Conservation (phyloP, 2,113 vertebrate species). For the Stegostoma tigrinum region DNA sequence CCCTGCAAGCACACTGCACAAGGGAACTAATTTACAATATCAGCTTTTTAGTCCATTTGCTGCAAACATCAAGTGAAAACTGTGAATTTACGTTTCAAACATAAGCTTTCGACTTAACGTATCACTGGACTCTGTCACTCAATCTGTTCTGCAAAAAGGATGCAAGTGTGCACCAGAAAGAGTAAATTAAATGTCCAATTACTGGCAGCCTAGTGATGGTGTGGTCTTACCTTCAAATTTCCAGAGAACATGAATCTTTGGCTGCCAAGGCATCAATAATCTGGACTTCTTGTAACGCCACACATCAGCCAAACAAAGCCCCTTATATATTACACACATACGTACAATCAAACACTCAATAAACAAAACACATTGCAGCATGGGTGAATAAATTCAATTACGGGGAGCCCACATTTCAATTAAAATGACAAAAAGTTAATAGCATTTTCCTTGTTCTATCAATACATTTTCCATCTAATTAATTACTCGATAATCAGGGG, state of each 20-base stretch:
- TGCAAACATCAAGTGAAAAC: background rate
- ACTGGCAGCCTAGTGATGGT: background rate
- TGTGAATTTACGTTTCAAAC: background rate
- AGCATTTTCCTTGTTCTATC: background rate
- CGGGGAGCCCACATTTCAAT: background rate
- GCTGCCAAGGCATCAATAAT: background rate
- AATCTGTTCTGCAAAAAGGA: background rate
- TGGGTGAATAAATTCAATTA: conserved; percentile 18
- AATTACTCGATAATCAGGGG: background rate
- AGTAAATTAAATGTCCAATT: background rate
- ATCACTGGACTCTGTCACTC: background rate
- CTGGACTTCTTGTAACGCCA: background rate
- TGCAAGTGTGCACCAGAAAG: background rate
- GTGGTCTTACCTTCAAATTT: background rate
- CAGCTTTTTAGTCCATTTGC: background rate
- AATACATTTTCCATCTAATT: background rate
- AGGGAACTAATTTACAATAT: background rate
- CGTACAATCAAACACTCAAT: background rate
- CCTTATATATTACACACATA: background rate
- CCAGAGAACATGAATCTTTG: background rate
- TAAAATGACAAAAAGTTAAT: conserved; percentile 9
- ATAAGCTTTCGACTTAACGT: background rate
- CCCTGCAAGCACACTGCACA: background rate
- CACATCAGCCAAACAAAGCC: background rate
- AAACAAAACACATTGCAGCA: background rate